A percentile compares a stretch with the other conserved stretches of the same genome.
Conservation (phyloP, 2,113 vertebrate species). For the Sus scrofa region T2T-Sscrofa CM000825.6:67723501-67724000, state of each 20-base stretch:
- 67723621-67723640: background rate
- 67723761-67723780: background rate
- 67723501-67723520: background rate
- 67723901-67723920: too few species aligned
- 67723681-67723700: background rate
- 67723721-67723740: fast-evolving
- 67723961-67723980: background rate
- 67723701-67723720: fast-evolving
- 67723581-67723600: fast-evolving
- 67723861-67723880: too few species aligned
- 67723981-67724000: background rate
- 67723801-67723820: too few species aligned
- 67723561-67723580: fast-evolving
- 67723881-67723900: too few species aligned
- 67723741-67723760: background rate
- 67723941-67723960: background rate
- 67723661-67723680: background rate
- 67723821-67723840: too few species aligned
- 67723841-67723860: too few species aligned
- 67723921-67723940: background rate
- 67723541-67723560: too few species aligned
- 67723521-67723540: background rate
- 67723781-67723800: too few species aligned
- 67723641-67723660: fast-evolving
- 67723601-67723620: background rate